Percentiles rank a stretch among this genome's conserved stretches.
Evolutionary conservation across 2,888 invertebrate genomes (phyloP).

Genomic region (Polydrusus pterygomalis): DNA sequence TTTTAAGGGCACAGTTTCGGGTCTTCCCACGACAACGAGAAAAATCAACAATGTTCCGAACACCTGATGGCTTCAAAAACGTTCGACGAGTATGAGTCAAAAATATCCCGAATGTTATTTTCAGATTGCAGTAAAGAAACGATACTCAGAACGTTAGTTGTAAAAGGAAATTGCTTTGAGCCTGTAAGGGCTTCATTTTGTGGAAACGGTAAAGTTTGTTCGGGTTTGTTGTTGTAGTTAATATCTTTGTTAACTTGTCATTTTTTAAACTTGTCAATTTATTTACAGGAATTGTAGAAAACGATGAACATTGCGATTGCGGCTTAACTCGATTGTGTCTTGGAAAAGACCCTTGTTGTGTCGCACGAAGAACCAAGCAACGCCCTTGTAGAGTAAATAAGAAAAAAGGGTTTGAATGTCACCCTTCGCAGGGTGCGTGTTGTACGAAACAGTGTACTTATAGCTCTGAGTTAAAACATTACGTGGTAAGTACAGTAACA

Average conservation of each 20-base stretch:
- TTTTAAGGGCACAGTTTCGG: constrained; percentile 74
- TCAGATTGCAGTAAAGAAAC: constrained; percentile 72
- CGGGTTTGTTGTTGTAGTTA: neutral
- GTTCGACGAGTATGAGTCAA: constrained; percentile 61
- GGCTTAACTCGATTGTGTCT: constrained; percentile 75
- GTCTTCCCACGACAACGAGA: constrained; percentile 72
- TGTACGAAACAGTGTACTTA: constrained; percentile 72
- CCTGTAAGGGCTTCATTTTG: constrained; percentile 73
- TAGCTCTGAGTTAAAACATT: constrained; percentile 22
- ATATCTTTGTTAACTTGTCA: too few species aligned
- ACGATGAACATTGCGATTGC: constrained; percentile 83
- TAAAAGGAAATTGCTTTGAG: constrained; percentile 74
- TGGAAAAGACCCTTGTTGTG: constrained; percentile 73
- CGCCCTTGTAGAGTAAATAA: constrained; percentile 73
- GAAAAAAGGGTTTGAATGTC: constrained; percentile 69
- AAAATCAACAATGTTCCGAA: constrained; percentile 60
- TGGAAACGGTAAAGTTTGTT: constrained; percentile 72
- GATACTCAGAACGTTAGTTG: constrained; percentile 72
- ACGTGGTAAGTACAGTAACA: constrained; percentile 27
- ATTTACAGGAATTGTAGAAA: constrained; percentile 70
- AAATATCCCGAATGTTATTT: constrained; percentile 46
- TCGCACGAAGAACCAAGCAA: constrained; percentile 70
- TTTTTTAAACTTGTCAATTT: neutral
- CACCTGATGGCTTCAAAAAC: constrained; percentile 75
- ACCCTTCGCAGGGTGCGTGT: constrained; percentile 76